Evolutionary conservation across 2,888 invertebrate genomes (phyloP).

Genomic region (Taenaris catops): DNA sequence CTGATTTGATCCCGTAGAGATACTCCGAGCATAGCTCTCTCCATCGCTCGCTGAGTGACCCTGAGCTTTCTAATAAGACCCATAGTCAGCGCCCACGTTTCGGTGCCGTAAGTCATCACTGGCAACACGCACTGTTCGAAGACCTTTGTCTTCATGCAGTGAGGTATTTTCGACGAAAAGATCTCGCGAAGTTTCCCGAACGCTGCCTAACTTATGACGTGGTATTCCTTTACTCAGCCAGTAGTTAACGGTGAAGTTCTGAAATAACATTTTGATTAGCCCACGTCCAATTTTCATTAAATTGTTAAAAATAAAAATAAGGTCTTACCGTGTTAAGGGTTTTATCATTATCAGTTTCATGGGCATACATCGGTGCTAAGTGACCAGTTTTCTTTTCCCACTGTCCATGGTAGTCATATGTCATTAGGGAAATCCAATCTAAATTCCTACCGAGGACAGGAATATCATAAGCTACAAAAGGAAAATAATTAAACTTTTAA

Average conservation of each 20-base stretch:
- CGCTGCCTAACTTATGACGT: conserved; percentile 87
- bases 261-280: conserved; percentile 13
- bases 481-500: not conserved
- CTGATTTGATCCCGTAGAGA: no score
- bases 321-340: conserved; percentile 88
- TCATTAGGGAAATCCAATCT: conserved; percentile 95
- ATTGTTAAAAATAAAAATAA: not conserved
- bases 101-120: no score
- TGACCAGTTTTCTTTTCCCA: conserved; percentile 96
- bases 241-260: conserved; percentile 93
- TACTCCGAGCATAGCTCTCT: no score
- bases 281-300: no score
- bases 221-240: conserved; percentile 92
- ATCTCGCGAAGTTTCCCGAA: no score
- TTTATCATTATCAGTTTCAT: conserved; percentile 85
- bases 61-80: no score
- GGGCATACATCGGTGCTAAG: conserved; percentile 91
- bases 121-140: no score
- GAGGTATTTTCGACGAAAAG: no score
- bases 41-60: no score
- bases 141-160: no score
- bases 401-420: conserved; percentile 94
- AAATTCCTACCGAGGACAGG: conserved; percentile 86
- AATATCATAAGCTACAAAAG: conserved; percentile 83
- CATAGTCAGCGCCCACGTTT: no score